Conservation (phyloP, 2,888 invertebrate species). For the Sesia bembeciformis region DNA sequence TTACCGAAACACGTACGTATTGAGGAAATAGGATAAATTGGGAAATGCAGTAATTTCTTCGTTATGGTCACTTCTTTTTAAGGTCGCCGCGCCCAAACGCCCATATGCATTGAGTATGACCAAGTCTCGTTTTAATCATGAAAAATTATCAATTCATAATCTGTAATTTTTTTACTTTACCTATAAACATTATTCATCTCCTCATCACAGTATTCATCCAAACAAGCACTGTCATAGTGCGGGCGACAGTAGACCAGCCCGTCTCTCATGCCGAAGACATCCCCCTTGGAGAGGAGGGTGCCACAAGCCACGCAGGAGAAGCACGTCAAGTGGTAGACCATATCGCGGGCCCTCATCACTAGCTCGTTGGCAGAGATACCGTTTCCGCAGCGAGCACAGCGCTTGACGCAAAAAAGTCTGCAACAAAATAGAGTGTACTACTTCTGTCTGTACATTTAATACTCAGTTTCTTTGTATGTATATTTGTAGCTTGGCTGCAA, state of each 20-base stretch:
- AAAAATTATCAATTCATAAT: neutral
- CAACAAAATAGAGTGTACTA: slow-evolving; percentile 32
- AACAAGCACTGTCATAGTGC: slow-evolving; percentile 71
- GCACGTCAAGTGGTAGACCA: slow-evolving; percentile 91
- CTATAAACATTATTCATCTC: slow-evolving; percentile 67
- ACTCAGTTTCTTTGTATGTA: no score
- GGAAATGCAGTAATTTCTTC: no score
- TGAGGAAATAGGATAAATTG: no score
- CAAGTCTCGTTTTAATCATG: neutral
- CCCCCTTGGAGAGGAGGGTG: slow-evolving; percentile 87
- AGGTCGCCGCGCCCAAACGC: no score
- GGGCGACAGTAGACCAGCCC: slow-evolving; percentile 84
- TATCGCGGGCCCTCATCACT: slow-evolving; percentile 91
- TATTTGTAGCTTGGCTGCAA: no score
- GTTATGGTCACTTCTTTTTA: no score
- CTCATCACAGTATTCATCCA: slow-evolving; percentile 77
- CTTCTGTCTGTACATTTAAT: no score
- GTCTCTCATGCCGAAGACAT: slow-evolving; percentile 92
- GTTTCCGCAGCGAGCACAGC: slow-evolving; percentile 89
- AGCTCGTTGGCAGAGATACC: slow-evolving; percentile 91
- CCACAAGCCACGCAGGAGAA: slow-evolving; percentile 92
- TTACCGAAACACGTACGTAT: no score
- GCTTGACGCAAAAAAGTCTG: slow-evolving; percentile 89
- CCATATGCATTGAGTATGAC: no score
- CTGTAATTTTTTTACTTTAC: slow-evolving; percentile 16